Conservation (phyloP, 2,797 vertebrate genomes). For the Tokudaia muenninki region DNA sequence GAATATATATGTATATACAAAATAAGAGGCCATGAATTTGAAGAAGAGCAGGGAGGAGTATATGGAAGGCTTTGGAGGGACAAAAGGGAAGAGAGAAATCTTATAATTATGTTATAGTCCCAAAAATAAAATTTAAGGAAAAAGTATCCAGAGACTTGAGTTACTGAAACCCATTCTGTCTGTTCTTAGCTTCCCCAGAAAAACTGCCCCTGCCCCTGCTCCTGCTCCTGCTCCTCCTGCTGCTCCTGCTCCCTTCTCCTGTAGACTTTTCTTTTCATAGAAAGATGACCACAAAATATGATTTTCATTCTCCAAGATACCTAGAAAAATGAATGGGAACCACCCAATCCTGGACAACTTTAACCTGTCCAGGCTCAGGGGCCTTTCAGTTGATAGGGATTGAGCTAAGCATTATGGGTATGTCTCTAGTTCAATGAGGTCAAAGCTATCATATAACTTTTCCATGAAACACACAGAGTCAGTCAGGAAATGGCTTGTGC, state of each 20-base stretch:
- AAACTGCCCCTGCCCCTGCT: background rate
- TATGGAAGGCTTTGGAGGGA: background rate
- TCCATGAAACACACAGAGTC: background rate
- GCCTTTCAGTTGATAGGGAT: background rate
- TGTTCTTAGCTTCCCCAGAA: background rate
- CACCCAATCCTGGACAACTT: background rate
- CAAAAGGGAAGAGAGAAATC: background rate
- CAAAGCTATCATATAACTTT: background rate
- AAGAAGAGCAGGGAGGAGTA: background rate
- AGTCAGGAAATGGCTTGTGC: background rate
- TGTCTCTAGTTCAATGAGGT: background rate
- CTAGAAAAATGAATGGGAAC: too few species aligned
- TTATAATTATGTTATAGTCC: background rate
- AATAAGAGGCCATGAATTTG: background rate
- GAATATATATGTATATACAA: background rate
- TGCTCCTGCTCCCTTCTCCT: background rate
- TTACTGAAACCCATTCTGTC: background rate
- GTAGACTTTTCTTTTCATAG: background rate
- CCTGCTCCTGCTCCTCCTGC: too few species aligned
- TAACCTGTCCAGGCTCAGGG: background rate
- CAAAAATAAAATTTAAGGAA: background rate
- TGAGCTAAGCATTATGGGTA: background rate
- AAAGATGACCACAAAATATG: background rate
- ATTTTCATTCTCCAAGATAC: background rate
- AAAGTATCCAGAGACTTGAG: background rate